phyloP scores from a whole-genome alignment of 2,888 invertebrate species.

The Orthosia gracilis region DNA sequence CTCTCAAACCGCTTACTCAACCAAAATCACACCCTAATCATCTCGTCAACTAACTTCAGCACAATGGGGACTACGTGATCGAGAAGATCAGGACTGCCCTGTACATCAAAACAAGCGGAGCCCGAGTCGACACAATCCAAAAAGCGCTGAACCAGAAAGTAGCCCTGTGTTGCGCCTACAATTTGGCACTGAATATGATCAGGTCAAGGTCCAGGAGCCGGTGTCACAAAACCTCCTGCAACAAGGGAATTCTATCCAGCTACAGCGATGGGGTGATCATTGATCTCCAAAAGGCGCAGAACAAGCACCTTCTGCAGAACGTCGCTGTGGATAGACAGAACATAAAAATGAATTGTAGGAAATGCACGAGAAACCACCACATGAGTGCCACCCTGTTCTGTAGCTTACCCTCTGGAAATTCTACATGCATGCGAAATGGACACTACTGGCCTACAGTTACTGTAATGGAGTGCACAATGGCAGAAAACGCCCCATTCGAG shows the following conservation, averaged over 20 bases:
- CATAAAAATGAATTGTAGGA: no score
- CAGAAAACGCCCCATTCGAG: no score
- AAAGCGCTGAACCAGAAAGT: conserved; percentile 14
- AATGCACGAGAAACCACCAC: background rate
- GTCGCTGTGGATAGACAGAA: background rate
- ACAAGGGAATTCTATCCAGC: background rate
- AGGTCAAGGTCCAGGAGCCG: background rate
- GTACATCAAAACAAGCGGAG: background rate
- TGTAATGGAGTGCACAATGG: no score
- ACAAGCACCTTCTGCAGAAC: background rate
- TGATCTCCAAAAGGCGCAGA: background rate
- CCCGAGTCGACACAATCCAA: background rate
- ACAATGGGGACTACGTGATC: conserved; percentile 3
- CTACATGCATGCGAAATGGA: no score
- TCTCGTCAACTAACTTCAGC: background rate
- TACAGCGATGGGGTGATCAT: background rate
- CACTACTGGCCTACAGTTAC: no score
- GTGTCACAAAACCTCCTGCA: background rate
- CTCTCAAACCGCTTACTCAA: background rate
- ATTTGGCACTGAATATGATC: no score
- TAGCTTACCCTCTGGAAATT: background rate
- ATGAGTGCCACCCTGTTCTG: background rate
- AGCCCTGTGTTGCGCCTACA: background rate
- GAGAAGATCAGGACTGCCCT: conserved; percentile 1
- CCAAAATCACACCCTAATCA: background rate